Evolutionary conservation across 1,140 invertebrate genomes (phyloP).

Genomic region (Uloborus diversus): DNA sequence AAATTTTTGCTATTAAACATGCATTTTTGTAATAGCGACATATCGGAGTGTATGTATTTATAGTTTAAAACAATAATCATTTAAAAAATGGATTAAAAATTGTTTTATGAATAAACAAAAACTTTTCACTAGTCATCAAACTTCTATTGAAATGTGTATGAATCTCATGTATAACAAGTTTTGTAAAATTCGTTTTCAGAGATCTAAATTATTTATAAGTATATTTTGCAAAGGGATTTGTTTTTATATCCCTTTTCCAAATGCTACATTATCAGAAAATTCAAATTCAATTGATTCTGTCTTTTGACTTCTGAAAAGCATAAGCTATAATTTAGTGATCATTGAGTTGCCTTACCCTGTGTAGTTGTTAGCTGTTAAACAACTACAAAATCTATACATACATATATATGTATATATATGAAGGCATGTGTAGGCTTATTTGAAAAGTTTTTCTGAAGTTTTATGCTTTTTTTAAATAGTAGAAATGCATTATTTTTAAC

Average conservation of each 20-base stretch:
- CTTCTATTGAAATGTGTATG: conserved; percentile 10
- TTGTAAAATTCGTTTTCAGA: background rate
- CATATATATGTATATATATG: too few relatives aligned
- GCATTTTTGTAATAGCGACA: conserved; percentile 35
- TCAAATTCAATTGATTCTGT: background rate
- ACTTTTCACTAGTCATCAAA: conserved; percentile 25
- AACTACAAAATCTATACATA: too few relatives aligned
- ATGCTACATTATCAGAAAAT: background rate
- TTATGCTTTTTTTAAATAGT: too few relatives aligned
- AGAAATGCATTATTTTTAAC: too few relatives aligned
- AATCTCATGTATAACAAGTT: conserved; percentile 24
- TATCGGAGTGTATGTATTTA: background rate
- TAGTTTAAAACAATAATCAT: too few relatives aligned
- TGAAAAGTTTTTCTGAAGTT: too few relatives aligned
- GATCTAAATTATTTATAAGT: background rate
- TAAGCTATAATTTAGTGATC: background rate
- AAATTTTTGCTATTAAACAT: conserved; percentile 38
- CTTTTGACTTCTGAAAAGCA: background rate
- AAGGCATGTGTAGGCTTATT: too few relatives aligned
- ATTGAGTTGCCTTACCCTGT: background rate
- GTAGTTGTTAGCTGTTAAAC: too few relatives aligned
- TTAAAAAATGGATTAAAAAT: too few relatives aligned
- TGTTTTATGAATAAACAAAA: too few relatives aligned
- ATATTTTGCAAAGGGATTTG: background rate
- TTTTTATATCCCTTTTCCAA: background rate